These are phyloP conservation scores for Delia radicum DNA, from an alignment of 1,140 invertebrate species.

Conservation along the genomic window DNA sequence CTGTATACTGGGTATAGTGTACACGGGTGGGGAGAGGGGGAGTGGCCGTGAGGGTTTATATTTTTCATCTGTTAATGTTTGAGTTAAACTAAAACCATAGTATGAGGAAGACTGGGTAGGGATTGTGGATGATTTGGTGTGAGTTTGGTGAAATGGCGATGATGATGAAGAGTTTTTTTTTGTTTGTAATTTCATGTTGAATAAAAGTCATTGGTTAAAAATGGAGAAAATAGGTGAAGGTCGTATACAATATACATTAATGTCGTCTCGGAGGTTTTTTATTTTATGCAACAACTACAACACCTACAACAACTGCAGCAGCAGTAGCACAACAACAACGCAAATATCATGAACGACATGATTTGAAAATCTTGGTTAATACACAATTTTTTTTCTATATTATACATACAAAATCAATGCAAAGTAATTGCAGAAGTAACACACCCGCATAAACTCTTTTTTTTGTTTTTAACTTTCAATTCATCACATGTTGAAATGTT, in stretches of 20 bases:
- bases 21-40: too few species aligned
- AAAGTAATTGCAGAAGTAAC: neutral
- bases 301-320: neutral
- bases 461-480: neutral
- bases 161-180: neutral
- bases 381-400: neutral
- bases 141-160: neutral
- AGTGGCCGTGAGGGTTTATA: neutral
- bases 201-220: neutral
- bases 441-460: neutral
- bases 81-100: neutral
- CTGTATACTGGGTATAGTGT: neutral
- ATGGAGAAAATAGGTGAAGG: neutral
- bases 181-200: neutral
- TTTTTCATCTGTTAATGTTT: neutral
- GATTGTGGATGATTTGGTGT: neutral
- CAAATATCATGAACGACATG: neutral
- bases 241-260: neutral
- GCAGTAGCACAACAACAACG: neutral
- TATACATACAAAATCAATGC: neutral
- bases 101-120: neutral
- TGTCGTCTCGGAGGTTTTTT: conserved; percentile 3
- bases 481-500: neutral
- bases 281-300: neutral
- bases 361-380: neutral